These are phyloP conservation scores for Leucopsar rothschildi DNA, from an alignment of 2,113 vertebrate species.

Conservation along the genomic window DNA sequence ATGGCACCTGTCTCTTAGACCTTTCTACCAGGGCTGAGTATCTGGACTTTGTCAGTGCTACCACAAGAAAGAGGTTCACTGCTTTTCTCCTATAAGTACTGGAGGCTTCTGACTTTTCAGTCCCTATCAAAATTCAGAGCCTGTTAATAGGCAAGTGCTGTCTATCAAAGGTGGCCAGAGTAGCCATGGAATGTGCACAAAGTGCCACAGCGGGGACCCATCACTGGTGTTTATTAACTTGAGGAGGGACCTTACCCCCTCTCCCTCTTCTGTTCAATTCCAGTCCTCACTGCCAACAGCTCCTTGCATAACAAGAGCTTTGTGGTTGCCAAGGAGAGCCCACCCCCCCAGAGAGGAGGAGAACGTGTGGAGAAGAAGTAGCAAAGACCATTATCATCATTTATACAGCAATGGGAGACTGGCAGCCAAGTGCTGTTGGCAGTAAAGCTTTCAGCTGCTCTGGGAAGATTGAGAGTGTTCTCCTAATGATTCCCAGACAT, in stretches of 20 bases:
- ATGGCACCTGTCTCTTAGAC: background rate
- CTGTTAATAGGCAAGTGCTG: background rate
- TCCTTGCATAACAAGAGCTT: background rate
- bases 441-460: constrained; percentile 61
- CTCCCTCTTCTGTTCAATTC: background rate
- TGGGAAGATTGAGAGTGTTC: constrained; percentile 29
- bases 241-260: background rate
- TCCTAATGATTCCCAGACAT: constrained; percentile 57
- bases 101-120: background rate
- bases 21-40: background rate
- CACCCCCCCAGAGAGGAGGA: background rate
- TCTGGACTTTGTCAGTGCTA: background rate
- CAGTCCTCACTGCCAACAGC: background rate
- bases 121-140: background rate
- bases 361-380: constrained; percentile 34
- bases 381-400: constrained; percentile 46
- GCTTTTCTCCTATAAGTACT: background rate
- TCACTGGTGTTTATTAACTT: background rate
- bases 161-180: background rate
- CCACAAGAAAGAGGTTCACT: background rate
- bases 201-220: background rate
- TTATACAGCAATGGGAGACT: constrained; percentile 42
- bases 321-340: constrained; percentile 1
- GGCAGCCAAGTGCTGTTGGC: constrained; percentile 53
- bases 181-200: background rate